phyloP scores from a whole-genome alignment of 92 coral and sea anemone species.

The Umimayanthus chanpuru region DNA sequence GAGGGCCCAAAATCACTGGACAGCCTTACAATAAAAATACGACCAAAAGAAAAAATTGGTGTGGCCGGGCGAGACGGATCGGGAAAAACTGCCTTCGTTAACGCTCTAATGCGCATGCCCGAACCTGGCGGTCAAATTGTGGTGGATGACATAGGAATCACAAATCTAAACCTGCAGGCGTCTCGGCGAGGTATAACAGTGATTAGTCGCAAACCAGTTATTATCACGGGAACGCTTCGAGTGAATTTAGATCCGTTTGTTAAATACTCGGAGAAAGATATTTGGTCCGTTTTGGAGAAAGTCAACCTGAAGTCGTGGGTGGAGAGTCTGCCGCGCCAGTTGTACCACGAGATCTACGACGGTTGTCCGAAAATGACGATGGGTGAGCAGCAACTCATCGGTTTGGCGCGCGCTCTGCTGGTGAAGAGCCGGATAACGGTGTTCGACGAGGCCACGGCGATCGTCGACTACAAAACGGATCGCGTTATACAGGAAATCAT shows the following conservation, averaged over 20 bases:
- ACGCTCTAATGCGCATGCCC: slow-evolving; percentile 85
- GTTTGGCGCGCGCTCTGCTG: slow-evolving; percentile 77
- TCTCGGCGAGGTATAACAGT: slow-evolving; percentile 78
- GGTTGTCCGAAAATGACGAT: slow-evolving; percentile 60
- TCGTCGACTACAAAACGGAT: slow-evolving; percentile 88
- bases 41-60: slow-evolving; percentile 86
- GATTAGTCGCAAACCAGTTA: slow-evolving; percentile 71
- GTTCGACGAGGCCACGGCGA: slow-evolving; percentile 80
- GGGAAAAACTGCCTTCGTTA: slow-evolving; percentile 76
- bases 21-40: slow-evolving; percentile 60
- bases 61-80: slow-evolving; percentile 86
- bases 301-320: slow-evolving; percentile 77
- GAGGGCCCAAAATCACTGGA: slow-evolving; percentile 68
- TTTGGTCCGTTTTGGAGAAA: slow-evolving; percentile 83
- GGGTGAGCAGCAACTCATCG: slow-evolving; percentile 71
- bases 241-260: slow-evolving; percentile 77
- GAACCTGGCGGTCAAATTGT: slow-evolving; percentile 70
- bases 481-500: slow-evolving; percentile 85
- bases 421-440: slow-evolving; percentile 70
- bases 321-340: slow-evolving; percentile 76
- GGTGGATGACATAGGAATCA: slow-evolving; percentile 71
- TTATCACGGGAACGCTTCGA: slow-evolving; percentile 77
- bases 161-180: slow-evolving; percentile 72
- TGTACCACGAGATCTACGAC: slow-evolving; percentile 80
- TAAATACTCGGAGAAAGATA: slow-evolving; percentile 70